Evolutionary conservation across 92 coral and sea anemone species (phyloP), one percentile per base, ranked within the genome.

Genomic region (Epizoanthus fatuus): DNA sequence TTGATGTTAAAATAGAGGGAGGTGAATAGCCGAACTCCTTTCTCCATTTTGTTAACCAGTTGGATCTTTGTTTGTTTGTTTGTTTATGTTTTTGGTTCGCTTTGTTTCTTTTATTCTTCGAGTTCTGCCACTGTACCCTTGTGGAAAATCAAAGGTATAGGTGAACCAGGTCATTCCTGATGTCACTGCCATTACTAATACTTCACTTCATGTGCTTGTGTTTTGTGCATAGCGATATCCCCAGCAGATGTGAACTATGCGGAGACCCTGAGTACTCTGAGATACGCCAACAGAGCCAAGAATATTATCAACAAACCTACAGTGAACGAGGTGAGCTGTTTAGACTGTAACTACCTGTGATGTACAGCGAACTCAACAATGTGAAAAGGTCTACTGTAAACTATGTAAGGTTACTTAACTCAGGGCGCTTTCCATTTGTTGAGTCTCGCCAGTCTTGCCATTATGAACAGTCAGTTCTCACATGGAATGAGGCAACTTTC

Each of bases 221-320:
- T 35, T 71, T 65, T 16, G 10, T 79, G n/a, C 59, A 3, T 52
- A 97, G 99, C 99, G 15, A 97, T 97, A 37, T 97, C 99, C 16
- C 99, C 99, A 9, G 99, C 99, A 5, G 98, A 97, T 87, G 94
- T 97, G 4, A 97, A 97, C 72, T 97, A 97, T 68, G 98, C 99
- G 1, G 99, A 97, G 80, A 97, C 99, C 3, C 88, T 97, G n/a
- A 97, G 99, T 45, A 97, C 99, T 0, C 81, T 97, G 65, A 81
- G 99, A 32, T 97, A 97, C 66, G 99, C 99, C 51, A 97, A 97
- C 96, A 84, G 99, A 47, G 99, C 99, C 49, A 97, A 97, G 98
- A 97, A 97, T 71, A 97, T 97, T 77, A 97, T 97, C 75, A 97
- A 97, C 90, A 97, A 97, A 90, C 99, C 99, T 3, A 97, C 99